Base-by-base conservation (phyloP, 2,797 vertebrate genomes). In the Hyperoplus lanceolatus region DNA sequence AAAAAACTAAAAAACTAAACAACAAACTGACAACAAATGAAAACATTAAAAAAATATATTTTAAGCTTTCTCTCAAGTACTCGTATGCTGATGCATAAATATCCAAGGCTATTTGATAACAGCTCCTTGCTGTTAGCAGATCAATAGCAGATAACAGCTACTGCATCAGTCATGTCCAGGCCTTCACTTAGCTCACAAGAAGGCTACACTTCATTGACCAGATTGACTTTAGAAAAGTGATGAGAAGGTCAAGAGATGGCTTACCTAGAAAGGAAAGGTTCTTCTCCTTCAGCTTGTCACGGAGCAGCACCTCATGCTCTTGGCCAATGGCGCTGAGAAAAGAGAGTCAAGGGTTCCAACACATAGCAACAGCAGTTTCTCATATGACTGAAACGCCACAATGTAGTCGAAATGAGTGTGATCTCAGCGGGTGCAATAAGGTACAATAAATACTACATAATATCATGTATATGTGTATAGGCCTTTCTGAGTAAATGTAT, bases 181-280 rank as follows among this genome's bases (percentile, higher is more conserved):
- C 56, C 54, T 57, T 74, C 75, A 51, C 15, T 39, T 77, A 80
- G 66, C 74, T 73, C 81, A 77, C 64, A 73, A 63, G 91, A 83
- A 75, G 78, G 83, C 89, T 58, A 84, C 57, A 73, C 68, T 74
- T 80, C 41, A 58, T 70, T 21, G 62, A 70, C 45, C 58, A 70
- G 42, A 29, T 3, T 38, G 64, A 69, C 55, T 55, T 75, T 49
- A 73, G 73, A 77, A 74, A 48, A 65, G 56, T 53, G 60, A 77
- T 57, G 56, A 79, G 54, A 81, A 73, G 66, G 63, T 80, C 8
- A 61, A 62, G 77, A 43, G 29, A 79, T 42, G 62, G 74, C 97
- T 97, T 95, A 99, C 98, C 97, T 79, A 99, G 92, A 91, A 99
- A 99, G 45, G 98, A 96, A 64, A 99, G 94, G 84, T 97, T 98